Percentiles rank a stretch among this genome's conserved stretches.
Conservation (phyloP, 2,797 vertebrate species). For the Anniella stebbinsi region DNA sequence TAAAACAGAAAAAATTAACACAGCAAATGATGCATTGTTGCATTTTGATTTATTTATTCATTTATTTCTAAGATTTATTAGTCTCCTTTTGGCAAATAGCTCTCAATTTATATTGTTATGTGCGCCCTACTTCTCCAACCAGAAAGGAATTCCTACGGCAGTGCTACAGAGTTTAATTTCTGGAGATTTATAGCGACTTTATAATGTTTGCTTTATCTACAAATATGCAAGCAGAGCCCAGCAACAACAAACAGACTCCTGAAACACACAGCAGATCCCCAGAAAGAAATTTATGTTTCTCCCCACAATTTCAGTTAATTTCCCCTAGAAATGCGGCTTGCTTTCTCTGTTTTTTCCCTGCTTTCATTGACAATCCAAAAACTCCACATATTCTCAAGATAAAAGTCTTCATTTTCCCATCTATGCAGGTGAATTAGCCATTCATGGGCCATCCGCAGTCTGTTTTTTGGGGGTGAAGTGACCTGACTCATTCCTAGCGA, state of each 20-base stretch:
- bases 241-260: neutral
- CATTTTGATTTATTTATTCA: neutral
- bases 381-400: neutral
- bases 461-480: neutral
- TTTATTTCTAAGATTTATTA: too few relatives aligned
- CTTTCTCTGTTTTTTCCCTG: too few relatives aligned
- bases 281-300: neutral
- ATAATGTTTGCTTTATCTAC: neutral
- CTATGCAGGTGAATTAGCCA: neutral
- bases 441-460: neutral
- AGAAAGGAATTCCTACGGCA: neutral
- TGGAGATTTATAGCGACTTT: neutral
- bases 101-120: neutral
- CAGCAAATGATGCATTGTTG: neutral
- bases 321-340: neutral
- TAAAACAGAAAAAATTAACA: constrained; percentile 6
- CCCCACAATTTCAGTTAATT: neutral
- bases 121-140: neutral
- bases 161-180: neutral
- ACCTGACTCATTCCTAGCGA: neutral
- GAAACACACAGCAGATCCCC: neutral
- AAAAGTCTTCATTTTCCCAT: neutral
- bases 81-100: too few relatives aligned
- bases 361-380: neutral
- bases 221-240: neutral